Evolutionary conservation across 2,888 invertebrate genomes (phyloP).

Genomic region (Trissonchulus latispiculum): DNA sequence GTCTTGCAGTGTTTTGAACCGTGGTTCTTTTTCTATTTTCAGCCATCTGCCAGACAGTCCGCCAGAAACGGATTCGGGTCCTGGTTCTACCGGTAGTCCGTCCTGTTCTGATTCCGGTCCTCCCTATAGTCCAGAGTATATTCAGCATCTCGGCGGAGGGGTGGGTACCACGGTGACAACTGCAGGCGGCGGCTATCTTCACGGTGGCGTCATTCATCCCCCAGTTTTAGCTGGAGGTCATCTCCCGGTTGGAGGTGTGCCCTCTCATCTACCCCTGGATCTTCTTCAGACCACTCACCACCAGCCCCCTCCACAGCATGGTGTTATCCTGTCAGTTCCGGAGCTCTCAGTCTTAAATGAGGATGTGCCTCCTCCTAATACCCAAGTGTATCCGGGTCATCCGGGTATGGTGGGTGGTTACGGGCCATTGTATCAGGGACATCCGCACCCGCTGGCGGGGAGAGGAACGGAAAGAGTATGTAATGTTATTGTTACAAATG

Average conservation of each 20-base stretch:
- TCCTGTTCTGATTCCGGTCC: conserved; percentile 14
- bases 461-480: too few relatives aligned
- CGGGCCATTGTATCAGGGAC: not conserved
- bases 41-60: conserved; percentile 22
- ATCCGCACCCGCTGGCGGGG: not conserved
- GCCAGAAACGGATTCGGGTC: conserved; percentile 22
- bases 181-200: too few relatives aligned
- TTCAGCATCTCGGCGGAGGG: not conserved
- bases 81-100: conserved; percentile 22
- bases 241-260: not conserved
- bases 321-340: conserved; percentile 17
- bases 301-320: too few relatives aligned
- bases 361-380: not conserved
- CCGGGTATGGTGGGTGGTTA: not conserved
- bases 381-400: not conserved
- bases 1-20: too few relatives aligned
- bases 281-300: too few relatives aligned
- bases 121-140: conserved; percentile 20
- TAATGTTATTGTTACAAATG: too few relatives aligned
- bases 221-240: not conserved
- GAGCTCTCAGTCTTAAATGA: not conserved
- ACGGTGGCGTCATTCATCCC: conserved; percentile 17
- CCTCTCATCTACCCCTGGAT: too few relatives aligned
- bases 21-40: not conserved
- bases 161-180: too few relatives aligned